phyloP scores from a whole-genome alignment of 2,113 vertebrate species.

The Australoheros scitulus region DNA sequence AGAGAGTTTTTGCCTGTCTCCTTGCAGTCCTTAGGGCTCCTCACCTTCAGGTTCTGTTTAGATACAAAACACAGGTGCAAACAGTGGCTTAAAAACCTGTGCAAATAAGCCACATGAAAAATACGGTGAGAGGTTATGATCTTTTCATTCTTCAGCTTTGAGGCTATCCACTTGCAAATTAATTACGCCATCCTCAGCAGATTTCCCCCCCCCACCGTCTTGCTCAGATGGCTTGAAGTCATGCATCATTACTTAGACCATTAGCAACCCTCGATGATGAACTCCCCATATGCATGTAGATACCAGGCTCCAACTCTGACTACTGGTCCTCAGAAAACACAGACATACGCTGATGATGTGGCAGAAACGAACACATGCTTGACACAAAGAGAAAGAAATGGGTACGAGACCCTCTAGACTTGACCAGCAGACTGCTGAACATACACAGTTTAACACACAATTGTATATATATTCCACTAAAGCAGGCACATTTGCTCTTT shows the following conservation, averaged over 20 bases:
- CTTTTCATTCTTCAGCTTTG: slow-evolving; percentile 14
- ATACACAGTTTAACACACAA: neutral
- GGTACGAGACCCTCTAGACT: neutral
- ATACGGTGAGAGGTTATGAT: slow-evolving; percentile 18
- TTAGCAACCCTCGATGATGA: slow-evolving; percentile 65
- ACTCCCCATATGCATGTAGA: slow-evolving; percentile 49
- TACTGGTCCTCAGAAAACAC: slow-evolving; percentile 44
- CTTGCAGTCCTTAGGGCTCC: slow-evolving; percentile 91
- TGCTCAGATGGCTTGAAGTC: slow-evolving; percentile 58
- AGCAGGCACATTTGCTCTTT: neutral
- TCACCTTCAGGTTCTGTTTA: slow-evolving; percentile 92
- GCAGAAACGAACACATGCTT: slow-evolving; percentile 1
- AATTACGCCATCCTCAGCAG: slow-evolving; percentile 59
- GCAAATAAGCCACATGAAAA: neutral
- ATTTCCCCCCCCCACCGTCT: slow-evolving; percentile 9
- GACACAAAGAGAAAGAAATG: neutral
- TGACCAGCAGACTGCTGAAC: neutral
- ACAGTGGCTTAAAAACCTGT: neutral
- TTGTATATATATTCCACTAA: neutral
- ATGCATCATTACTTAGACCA: slow-evolving; percentile 66
- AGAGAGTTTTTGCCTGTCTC: slow-evolving; percentile 92
- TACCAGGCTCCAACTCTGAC: slow-evolving; percentile 25
- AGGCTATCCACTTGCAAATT: slow-evolving; percentile 49
- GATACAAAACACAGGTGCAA: neutral
- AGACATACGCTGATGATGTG: slow-evolving; percentile 25